Conservation (phyloP, 2,888 invertebrate genomes). For the Dendrolimus houi region DNA sequence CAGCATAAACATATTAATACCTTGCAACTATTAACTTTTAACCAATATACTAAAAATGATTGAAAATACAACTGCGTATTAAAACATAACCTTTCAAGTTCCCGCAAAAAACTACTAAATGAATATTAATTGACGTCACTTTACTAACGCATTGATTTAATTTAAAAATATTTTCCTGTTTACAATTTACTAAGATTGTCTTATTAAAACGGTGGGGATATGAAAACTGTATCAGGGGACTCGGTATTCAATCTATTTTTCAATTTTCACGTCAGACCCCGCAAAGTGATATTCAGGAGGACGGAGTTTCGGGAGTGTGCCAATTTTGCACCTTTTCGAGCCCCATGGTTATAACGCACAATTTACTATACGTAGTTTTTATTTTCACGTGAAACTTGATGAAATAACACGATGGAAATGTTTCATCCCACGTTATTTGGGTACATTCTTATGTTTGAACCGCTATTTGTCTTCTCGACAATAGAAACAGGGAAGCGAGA, state of each 20-base stretch:
- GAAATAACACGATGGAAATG: too few relatives aligned
- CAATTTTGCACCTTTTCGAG: constrained; percentile 11
- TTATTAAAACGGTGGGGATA: constrained; percentile 14
- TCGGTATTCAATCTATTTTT: constrained; percentile 25
- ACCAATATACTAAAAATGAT: too few relatives aligned
- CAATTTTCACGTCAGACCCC: constrained; percentile 19
- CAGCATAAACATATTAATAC: too few relatives aligned
- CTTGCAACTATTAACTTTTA: too few relatives aligned
- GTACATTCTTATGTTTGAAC: too few relatives aligned
- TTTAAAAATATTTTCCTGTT: constrained; percentile 2
- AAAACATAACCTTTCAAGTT: too few relatives aligned
- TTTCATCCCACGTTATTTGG: constrained; percentile 1
- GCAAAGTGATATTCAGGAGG: constrained; percentile 8
- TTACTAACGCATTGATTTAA: not conserved
- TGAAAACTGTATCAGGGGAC: constrained; percentile 18
- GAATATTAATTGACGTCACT: too few relatives aligned
- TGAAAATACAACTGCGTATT: too few relatives aligned
- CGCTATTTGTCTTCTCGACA: constrained; percentile 2
- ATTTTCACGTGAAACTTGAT: too few relatives aligned
- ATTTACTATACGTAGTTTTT: too few relatives aligned
- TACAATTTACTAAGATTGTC: constrained; percentile 10
- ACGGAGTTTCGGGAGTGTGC: constrained; percentile 8
- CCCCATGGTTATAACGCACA: not conserved
- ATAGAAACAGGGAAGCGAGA: not conserved
- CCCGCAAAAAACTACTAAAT: too few relatives aligned